A percentile compares a stretch with the other conserved stretches of the same genome.
Conservation (phyloP, 1,140 invertebrate species). For the Drosophila biarmipes region DNA sequence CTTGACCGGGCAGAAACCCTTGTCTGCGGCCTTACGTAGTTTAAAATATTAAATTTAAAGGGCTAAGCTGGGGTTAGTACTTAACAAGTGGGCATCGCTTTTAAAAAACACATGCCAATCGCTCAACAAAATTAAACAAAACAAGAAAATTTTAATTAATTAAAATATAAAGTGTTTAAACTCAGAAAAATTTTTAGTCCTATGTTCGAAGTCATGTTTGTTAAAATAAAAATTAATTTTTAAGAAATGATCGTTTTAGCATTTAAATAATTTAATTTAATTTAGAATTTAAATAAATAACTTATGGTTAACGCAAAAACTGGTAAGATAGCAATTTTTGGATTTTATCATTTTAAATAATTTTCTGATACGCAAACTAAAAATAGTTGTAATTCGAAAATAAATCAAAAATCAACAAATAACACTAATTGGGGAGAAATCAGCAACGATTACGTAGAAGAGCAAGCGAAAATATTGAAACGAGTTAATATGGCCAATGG, state of each 20-base stretch:
- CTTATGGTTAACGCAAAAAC: no score
- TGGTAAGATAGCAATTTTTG: no score
- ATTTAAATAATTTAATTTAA: no score
- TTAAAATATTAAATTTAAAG: constrained; percentile 4
- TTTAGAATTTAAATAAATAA: no score
- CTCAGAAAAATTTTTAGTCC: no score
- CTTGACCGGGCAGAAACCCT: constrained; percentile 9
- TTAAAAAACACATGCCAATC: constrained; percentile 48
- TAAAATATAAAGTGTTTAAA: no score
- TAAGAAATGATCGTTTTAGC: no score
- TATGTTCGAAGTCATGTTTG: no score
- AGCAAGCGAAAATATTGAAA: constrained; percentile 60
- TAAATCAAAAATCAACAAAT: constrained; percentile 6
- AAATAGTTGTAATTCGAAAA: constrained; percentile 4
- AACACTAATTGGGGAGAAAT: constrained; percentile 9
- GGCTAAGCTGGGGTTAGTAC: constrained; percentile 56
- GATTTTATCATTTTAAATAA: background rate
- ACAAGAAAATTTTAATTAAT: no score
- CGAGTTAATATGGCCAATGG: constrained; percentile 54
- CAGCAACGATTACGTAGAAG: constrained; percentile 54
- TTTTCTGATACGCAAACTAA: background rate
- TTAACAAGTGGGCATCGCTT: constrained; percentile 28
- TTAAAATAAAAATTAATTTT: no score
- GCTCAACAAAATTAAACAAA: background rate
- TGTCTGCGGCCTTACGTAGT: constrained; percentile 5